phyloP scores from a whole-genome alignment of 2,797 vertebrate species.

The Chiloscyllium punctatum region DNA sequence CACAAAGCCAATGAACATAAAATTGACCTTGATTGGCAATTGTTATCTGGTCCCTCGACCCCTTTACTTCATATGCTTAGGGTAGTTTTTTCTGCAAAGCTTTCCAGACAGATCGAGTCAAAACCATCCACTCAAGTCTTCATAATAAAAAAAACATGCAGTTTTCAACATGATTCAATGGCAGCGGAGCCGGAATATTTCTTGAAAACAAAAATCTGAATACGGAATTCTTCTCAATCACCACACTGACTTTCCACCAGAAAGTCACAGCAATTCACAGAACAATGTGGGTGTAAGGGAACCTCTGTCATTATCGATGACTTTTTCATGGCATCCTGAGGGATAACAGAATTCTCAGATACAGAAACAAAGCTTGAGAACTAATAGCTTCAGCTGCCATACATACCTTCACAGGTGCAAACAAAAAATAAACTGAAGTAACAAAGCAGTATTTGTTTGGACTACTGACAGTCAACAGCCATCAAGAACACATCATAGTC shows the following conservation, averaged over 20 bases:
- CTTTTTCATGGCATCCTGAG: neutral
- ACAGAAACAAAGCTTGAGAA: neutral
- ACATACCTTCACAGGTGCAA: neutral
- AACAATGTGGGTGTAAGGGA: neutral
- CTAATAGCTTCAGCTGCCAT: neutral
- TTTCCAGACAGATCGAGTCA: neutral
- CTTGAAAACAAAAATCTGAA: neutral
- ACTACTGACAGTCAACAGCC: neutral
- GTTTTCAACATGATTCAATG: neutral
- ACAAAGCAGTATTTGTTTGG: neutral
- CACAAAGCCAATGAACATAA: neutral
- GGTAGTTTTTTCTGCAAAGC: neutral
- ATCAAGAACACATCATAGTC: neutral
- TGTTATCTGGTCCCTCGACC: neutral
- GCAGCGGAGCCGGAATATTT: too few species aligned
- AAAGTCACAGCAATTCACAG: neutral
- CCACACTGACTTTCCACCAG: neutral
- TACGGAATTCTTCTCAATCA: neutral
- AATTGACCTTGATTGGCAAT: neutral
- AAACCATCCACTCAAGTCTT: neutral
- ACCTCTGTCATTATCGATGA: neutral
- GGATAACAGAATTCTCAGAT: neutral
- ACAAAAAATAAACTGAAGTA: neutral
- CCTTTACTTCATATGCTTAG: neutral
- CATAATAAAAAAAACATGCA: neutral